These are phyloP conservation scores for Indicator maculatus DNA, from an alignment of 2,113 vertebrate species.

Conservation along the genomic window DNA sequence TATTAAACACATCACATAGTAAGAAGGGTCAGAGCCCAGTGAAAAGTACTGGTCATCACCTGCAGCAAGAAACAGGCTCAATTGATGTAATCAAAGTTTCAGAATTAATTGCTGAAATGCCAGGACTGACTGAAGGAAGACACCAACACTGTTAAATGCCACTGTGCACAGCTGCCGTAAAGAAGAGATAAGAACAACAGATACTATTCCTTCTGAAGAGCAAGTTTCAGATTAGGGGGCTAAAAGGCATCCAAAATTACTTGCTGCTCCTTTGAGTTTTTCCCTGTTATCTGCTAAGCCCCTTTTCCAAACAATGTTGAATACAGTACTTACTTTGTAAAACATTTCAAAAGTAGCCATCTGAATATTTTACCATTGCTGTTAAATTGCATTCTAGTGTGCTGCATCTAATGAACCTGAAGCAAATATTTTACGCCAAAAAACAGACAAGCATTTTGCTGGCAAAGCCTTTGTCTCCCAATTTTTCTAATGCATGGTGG, in stretches of 20 bases:
- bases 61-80: not conserved
- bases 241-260: not conserved
- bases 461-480: not conserved
- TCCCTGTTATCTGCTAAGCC: not conserved
- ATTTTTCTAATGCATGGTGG: not conserved
- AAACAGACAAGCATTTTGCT: not conserved
- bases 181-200: constrained; percentile 4
- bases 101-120: constrained; percentile 21
- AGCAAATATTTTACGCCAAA: not conserved
- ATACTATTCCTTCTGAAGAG: not conserved
- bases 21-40: not conserved
- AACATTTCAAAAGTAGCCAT: not conserved
- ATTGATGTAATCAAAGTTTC: not conserved
- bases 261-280: not conserved
- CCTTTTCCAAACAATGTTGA: not conserved
- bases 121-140: not conserved
- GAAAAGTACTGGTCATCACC: not conserved
- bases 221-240: not conserved
- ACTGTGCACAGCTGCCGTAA: not conserved
- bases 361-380: not conserved
- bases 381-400: not conserved
- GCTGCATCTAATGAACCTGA: not conserved
- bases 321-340: not conserved
- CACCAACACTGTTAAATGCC: not conserved
- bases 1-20: not conserved